Conservation (phyloP, 2,797 vertebrate species). For the Buphagus erythrorhynchus region DNA sequence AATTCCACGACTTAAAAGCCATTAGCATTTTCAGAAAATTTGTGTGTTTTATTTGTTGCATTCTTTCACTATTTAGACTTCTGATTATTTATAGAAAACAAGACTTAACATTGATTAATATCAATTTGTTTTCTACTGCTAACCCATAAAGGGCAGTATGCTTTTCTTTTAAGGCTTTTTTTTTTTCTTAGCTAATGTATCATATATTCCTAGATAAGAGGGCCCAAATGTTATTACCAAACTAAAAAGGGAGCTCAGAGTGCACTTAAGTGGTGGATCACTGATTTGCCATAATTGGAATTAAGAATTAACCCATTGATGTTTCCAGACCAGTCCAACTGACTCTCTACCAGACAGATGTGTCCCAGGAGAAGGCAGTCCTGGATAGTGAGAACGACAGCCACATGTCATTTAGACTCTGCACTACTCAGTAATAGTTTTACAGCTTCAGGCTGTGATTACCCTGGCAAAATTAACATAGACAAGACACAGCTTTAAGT, state of each 20-base stretch:
- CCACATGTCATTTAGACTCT: not conserved
- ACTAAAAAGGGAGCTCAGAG: not conserved
- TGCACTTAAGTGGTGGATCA: not conserved
- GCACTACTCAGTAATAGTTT: not conserved
- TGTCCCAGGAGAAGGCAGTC: not conserved
- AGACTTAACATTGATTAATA: not conserved
- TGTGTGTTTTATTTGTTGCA: not conserved
- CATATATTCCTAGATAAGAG: not conserved
- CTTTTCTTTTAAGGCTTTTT: not conserved
- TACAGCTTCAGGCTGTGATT: not conserved
- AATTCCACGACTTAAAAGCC: not conserved
- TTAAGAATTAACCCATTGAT: not conserved
- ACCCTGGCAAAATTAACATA: not conserved
- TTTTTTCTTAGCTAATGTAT: not conserved
- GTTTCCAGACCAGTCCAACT: not conserved
- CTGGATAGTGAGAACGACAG: not conserved
- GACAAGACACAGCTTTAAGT: not conserved
- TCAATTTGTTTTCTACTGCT: not conserved
- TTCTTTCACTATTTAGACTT: not conserved
- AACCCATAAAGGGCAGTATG: rapidly evolving
- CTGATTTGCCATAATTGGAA: not conserved
- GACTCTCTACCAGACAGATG: not conserved
- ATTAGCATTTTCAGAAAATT: not conserved
- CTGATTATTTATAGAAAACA: not conserved
- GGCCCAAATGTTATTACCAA: not conserved